Conservation (phyloP, 2,797 vertebrate species). For the Acridotheres tristis region DNA sequence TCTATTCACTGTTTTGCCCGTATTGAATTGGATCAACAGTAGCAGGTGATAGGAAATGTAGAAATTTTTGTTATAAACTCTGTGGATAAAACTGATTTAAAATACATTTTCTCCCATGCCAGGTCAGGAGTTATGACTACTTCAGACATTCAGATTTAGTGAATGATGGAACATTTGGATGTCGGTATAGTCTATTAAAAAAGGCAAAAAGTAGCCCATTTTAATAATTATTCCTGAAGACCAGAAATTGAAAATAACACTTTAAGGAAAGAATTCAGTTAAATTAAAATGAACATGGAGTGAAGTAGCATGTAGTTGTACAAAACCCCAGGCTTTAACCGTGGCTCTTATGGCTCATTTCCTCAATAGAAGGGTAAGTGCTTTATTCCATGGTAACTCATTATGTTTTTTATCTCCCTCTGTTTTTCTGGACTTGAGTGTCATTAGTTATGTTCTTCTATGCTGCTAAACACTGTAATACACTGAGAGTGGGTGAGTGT, state of each 20-base stretch:
- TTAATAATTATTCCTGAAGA: constrained; percentile 13
- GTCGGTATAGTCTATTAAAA: background rate
- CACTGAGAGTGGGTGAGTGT: background rate
- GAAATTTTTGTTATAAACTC: background rate
- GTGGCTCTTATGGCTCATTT: background rate
- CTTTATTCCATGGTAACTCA: constrained; percentile 2
- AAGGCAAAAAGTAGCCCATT: background rate
- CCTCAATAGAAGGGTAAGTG: background rate
- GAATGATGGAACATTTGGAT: background rate
- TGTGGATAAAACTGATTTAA: background rate
- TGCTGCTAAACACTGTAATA: background rate
- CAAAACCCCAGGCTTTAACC: background rate
- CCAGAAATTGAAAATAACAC: constrained; percentile 15
- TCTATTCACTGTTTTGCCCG: background rate
- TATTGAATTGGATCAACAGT: background rate
- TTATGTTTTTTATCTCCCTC: background rate
- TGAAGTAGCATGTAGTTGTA: background rate
- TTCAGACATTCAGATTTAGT: background rate
- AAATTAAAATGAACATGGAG: background rate
- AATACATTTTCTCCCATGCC: background rate
- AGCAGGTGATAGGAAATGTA: background rate
- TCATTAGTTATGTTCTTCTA: background rate
- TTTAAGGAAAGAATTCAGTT: constrained; percentile 15
- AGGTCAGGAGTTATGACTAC: background rate
- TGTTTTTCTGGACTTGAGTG: background rate